Base-by-base conservation (phyloP, 2,113 vertebrate genomes). In the Pachypanchax playfairii region DNA sequence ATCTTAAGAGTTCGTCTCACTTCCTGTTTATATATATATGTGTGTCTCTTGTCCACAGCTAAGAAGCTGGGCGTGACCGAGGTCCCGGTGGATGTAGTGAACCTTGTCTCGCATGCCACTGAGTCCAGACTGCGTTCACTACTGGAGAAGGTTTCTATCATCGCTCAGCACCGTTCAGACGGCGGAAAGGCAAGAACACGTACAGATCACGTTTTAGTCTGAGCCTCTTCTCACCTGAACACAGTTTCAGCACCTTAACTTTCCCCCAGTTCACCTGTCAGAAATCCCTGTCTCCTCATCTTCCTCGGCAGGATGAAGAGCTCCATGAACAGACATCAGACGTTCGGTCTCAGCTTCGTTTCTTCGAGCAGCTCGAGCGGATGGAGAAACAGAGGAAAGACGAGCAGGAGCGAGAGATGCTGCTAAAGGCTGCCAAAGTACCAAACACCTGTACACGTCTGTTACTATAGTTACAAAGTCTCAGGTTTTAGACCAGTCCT, bases 311-410 rank as follows among this genome's bases (percentile, higher is more conserved):
- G 93, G 93, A 94, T 6, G 90, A 93, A 44, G 92, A 93, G 4
- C 85, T 82, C 55, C 80, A 82, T 65, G 89, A 92, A 68, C 67
- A 82, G 88, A 89, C 89, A 31, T 85, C 91, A 17, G 93, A 94
- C 4, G 93, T 93, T 43, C 90, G 92, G 13, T 82, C 93, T 3
- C 93, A 94, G 81, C 70, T 94, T 0, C 91, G 93, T 24, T 94
- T 94, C 81, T 94, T 94, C 13, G 94, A 94, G 26, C 93, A 94
- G 79, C 26, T 94, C 75, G 93, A 94, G 50, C 74, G 89, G 35
- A 87, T 94, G 25, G 93, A 94, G 87, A 94, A 94, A 60, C 93
- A 94, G 84, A 87, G 92, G 52, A 94, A 94, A 22, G 93, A 94
- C n/a, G 93, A 94, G 18, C 92, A 94, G 20, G 93, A 94, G 84